Evolutionary conservation across 2,797 vertebrate genomes (phyloP), one percentile per base, ranked within the genome.

Genomic region (Manis crassicaudata): DNA sequence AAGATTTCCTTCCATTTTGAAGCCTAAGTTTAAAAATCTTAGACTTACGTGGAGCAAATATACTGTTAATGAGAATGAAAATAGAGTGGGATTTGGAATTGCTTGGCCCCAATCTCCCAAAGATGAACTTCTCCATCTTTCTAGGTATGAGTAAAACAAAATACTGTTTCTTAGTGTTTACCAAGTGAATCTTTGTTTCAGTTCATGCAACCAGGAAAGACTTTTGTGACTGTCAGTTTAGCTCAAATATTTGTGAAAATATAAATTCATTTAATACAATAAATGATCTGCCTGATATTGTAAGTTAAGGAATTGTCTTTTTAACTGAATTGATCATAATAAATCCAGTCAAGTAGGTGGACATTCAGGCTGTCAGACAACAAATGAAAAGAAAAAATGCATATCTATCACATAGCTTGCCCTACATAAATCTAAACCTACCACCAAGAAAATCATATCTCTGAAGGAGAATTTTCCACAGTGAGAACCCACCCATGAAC

Each of bases 171-270:
- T 88, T 40, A 79, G 7, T 82, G 27, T 91, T 91, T 85, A 85
- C 11, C n/a, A 21, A 73, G 35, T 93, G 27, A 86, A 32, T 62
- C 17, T 88, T 81, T 82, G 0, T 50, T 93, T 62, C 17, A 83
- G 43, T 92, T 83, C 25, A 79, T 62, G 50, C 63, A 35, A 46
- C 27, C 35, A 84, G 90, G 46, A 82, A 10, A 88, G 2, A 65
- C 13, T 16, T 40, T 17, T 84, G 14, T 92, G 16, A 94, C 11
- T 92, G 23, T 75, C 32, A 46, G 54, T 96, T 79, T 89, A n/a
- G 8, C 35, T 93, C 80, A 93, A 82, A 86, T 86, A 75, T 86
- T 56, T 93, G 58, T 79, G 63, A 68, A 90, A 96, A 90, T 87
- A 87, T 56, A 84, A 92, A 65, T 75, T 63, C 0, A 7, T 58